phyloP scores from a whole-genome alignment of 1,140 invertebrate species.

The Brevipalpus yothersi region DNA sequence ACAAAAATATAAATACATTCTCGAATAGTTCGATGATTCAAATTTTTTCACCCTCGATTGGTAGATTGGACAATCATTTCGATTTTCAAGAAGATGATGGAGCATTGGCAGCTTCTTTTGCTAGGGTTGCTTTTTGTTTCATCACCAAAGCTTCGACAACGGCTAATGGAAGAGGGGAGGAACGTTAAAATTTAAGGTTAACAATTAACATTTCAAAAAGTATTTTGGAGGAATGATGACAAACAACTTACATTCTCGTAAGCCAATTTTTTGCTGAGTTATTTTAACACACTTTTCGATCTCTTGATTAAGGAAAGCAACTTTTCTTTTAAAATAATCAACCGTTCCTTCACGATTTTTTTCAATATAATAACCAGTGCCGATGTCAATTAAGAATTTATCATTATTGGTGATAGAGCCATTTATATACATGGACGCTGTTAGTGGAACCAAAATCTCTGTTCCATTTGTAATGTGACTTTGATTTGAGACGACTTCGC shows the following conservation, averaged over 20 bases:
- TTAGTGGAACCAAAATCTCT: constrained; percentile 65
- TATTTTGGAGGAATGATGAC: background rate
- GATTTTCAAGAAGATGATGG: no score
- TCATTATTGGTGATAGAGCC: constrained; percentile 52
- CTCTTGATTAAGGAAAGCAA: constrained; percentile 67
- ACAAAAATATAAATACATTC: no score
- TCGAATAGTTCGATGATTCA: no score
- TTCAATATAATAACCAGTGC: constrained; percentile 82
- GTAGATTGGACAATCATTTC: no score
- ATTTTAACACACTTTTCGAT: constrained; percentile 74
- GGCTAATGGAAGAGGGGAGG: background rate
- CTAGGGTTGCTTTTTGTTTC: background rate
- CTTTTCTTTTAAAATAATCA: constrained; percentile 74
- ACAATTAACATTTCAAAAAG: background rate
- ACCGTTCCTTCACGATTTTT: constrained; percentile 47
- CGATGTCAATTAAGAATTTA: constrained; percentile 71
- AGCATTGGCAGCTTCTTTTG: no score
- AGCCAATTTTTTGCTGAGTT: constrained; percentile 56
- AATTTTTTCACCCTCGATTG: no score
- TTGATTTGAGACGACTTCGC: constrained; percentile 54
- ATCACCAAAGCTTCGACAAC: background rate
- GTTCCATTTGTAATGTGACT: constrained; percentile 42
- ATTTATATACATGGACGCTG: constrained; percentile 81
- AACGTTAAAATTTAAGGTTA: background rate
- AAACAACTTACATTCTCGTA: constrained; percentile 35